Conservation (phyloP, 2,113 vertebrate genomes). For the Pangasianodon hypophthalmus region DNA sequence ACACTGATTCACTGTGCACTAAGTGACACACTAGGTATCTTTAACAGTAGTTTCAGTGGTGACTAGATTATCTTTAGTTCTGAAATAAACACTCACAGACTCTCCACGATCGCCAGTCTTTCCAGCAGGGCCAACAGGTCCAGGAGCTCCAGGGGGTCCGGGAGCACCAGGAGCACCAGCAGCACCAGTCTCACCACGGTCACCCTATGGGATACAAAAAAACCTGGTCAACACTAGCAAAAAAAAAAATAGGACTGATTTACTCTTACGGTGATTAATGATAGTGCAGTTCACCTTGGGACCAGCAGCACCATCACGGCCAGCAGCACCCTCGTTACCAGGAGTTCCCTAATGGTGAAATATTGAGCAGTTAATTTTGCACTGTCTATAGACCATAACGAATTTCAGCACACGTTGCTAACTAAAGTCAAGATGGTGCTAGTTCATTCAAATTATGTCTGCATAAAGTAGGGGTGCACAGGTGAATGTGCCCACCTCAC, state of each 20-base stretch:
- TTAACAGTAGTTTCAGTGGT: neutral
- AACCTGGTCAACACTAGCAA: neutral
- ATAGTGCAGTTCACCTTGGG: slow-evolving; percentile 80
- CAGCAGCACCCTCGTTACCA: slow-evolving; percentile 89
- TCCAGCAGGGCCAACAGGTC: slow-evolving; percentile 92
- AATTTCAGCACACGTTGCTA: neutral
- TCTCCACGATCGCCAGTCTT: slow-evolving; percentile 96
- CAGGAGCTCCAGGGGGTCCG: slow-evolving; percentile 91
- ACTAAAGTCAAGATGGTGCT: neutral
- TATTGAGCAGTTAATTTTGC: neutral
- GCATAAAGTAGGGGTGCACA: neutral
- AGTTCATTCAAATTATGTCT: neutral
- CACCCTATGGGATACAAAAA: slow-evolving; percentile 76
- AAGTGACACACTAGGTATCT: neutral
- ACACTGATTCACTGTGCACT: neutral
- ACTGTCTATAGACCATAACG: neutral
- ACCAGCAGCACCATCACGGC: slow-evolving; percentile 89
- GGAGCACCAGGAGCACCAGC: slow-evolving; percentile 89
- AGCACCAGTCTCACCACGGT: slow-evolving; percentile 88
- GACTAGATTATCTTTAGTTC: neutral
- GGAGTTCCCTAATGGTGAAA: slow-evolving; percentile 80
- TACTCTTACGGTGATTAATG: neutral
- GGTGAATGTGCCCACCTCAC: slow-evolving; percentile 78
- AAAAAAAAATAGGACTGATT: neutral
- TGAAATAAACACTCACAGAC: slow-evolving; percentile 79